These are phyloP conservation scores for Volucella bombylans DNA, from an alignment of 2,888 invertebrate genomes.

Conservation along the genomic window DNA sequence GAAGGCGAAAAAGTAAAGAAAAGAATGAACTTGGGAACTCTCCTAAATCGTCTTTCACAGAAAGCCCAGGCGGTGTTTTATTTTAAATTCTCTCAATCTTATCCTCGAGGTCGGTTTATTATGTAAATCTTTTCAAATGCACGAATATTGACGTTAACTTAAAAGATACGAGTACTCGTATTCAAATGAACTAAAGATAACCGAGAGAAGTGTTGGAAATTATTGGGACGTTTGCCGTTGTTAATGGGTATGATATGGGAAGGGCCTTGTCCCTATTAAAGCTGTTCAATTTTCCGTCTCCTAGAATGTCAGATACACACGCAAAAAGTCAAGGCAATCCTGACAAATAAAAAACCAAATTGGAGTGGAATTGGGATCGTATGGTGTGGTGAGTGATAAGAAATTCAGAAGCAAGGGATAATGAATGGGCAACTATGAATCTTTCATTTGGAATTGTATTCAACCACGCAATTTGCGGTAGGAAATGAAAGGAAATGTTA, in stretches of 20 bases:
- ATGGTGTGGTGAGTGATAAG: neutral
- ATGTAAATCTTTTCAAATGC: conserved; percentile 25
- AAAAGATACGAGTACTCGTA: conserved; percentile 5
- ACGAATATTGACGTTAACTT: conserved; percentile 28
- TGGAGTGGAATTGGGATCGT: neutral
- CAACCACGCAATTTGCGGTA: conserved; percentile 31
- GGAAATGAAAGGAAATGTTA: neutral
- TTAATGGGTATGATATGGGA: neutral
- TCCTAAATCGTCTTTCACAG: neutral
- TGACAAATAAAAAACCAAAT: neutral
- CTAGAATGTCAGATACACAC: conserved; percentile 24
- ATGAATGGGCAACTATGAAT: conserved; percentile 19
- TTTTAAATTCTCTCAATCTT: conserved; percentile 20
- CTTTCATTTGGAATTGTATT: conserved; percentile 23
- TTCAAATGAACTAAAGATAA: conserved; percentile 24
- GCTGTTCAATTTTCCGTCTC: neutral
- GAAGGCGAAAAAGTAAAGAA: neutral
- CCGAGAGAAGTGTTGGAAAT: conserved; percentile 6
- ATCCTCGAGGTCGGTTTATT: conserved; percentile 4
- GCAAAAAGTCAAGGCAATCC: conserved; percentile 26
- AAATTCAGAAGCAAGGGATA: conserved; percentile 12
- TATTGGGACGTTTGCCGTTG: conserved; percentile 5
- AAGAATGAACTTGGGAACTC: neutral
- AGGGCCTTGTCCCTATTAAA: neutral
- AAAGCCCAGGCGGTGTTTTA: neutral